Evolutionary conservation across 2,888 invertebrate genomes (phyloP).

Genomic region (Eristalis pertinax): DNA sequence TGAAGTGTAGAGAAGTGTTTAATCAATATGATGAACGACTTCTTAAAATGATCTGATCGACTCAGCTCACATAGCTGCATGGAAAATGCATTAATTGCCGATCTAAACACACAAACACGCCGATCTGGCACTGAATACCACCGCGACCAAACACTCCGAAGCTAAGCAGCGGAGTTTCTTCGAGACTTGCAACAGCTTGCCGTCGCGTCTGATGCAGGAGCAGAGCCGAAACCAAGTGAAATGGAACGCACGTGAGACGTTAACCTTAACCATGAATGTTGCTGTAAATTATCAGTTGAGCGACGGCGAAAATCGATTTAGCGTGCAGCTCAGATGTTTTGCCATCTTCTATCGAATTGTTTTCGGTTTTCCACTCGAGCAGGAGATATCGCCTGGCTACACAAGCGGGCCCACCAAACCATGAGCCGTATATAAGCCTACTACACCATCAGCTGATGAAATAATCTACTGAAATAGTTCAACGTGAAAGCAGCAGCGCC

Average conservation of each 20-base stretch:
- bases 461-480: slow-evolving; percentile 47
- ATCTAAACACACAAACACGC: neutral
- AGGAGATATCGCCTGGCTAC: slow-evolving; percentile 63
- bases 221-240: slow-evolving; percentile 37
- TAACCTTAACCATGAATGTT: slow-evolving; percentile 69
- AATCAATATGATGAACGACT: neutral
- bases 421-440: slow-evolving; percentile 66
- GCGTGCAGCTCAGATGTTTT: slow-evolving; percentile 42
- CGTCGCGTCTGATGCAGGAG: neutral
- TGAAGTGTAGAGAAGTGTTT: slow-evolving; percentile 13
- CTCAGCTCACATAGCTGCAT: neutral
- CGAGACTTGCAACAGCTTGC: neutral
- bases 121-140: neutral
- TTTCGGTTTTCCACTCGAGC: slow-evolving; percentile 33
- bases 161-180: slow-evolving; percentile 35
- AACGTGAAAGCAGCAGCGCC: slow-evolving; percentile 45
- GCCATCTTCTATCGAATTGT: slow-evolving; percentile 11
- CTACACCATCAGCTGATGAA: slow-evolving; percentile 55
- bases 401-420: slow-evolving; percentile 60
- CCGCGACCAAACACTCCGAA: slow-evolving; percentile 9
- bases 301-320: slow-evolving; percentile 40
- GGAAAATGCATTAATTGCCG: neutral
- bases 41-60: neutral
- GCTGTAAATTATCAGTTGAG: slow-evolving; percentile 19
- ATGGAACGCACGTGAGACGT: slow-evolving; percentile 69